These are phyloP conservation scores for Synanthedon tipuliformis DNA, from an alignment of 2,888 invertebrate genomes.

Conservation along the genomic window DNA sequence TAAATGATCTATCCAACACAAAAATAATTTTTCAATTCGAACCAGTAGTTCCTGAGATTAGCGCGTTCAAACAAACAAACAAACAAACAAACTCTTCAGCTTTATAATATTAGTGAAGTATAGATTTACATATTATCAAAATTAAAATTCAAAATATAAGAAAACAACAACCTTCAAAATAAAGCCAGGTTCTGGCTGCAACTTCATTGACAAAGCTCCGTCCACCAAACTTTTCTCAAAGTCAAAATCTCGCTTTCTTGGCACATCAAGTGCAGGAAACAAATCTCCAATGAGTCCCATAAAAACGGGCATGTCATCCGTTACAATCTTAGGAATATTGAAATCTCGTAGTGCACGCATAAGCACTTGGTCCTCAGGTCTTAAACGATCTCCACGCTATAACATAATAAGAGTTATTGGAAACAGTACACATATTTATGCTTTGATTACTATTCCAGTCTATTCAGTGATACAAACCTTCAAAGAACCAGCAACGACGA, in stretches of 20 bases:
- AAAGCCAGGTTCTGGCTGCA: slow-evolving; percentile 93
- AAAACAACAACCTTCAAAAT: slow-evolving; percentile 75
- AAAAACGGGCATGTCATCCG: slow-evolving; percentile 91
- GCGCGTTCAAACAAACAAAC: too few species aligned
- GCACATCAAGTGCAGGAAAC: slow-evolving; percentile 93
- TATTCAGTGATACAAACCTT: slow-evolving; percentile 71
- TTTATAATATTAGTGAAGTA: too few species aligned
- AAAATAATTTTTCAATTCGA: too few species aligned
- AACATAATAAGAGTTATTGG: slow-evolving; percentile 2
- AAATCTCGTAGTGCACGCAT: slow-evolving; percentile 95
- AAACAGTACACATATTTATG: background rate
- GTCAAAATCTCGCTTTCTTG: slow-evolving; percentile 85
- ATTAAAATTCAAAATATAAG: background rate
- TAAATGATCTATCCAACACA: too few species aligned
- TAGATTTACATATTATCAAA: background rate
- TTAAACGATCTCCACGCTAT: slow-evolving; percentile 76
- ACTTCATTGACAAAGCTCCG: slow-evolving; percentile 82
- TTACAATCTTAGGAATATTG: slow-evolving; percentile 93
- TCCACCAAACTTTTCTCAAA: slow-evolving; percentile 84
- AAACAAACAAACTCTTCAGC: too few species aligned
- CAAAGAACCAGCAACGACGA: slow-evolving; percentile 92
- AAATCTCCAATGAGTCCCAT: slow-evolving; percentile 95
- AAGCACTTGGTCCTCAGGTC: slow-evolving; percentile 92
- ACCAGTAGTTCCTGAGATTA: too few species aligned
- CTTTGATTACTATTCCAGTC: too few species aligned